A percentile compares a stretch with the other conserved stretches of the same genome.
These are phyloP conservation scores for Mormyrus proboscirostris DNA, from an alignment of 2,797 vertebrate genomes.

Conservation along the genomic window DNA sequence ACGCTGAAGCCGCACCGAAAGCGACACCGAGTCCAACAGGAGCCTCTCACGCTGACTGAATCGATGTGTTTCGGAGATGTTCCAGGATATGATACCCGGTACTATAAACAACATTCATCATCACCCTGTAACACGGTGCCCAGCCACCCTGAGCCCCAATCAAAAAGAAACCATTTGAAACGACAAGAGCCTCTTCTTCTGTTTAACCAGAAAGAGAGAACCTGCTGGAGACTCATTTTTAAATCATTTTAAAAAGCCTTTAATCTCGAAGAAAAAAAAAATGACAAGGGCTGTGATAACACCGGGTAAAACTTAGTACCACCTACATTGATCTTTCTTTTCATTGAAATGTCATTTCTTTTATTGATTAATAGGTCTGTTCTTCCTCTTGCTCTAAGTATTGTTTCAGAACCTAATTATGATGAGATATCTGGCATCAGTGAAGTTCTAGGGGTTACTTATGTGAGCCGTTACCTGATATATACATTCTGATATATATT, in stretches of 20 bases:
- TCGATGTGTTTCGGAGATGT: background rate
- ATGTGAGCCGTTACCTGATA: background rate
- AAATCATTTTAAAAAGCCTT: background rate
- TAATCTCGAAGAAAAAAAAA: background rate
- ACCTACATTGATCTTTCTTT: background rate
- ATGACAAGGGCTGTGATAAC: background rate
- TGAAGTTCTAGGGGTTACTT: background rate
- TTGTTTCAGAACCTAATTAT: background rate
- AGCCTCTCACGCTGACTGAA: background rate
- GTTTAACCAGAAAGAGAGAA: background rate
- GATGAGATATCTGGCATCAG: background rate
- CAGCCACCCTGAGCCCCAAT: background rate
- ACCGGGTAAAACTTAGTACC: background rate
- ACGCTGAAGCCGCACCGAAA: background rate
- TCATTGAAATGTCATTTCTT: background rate
- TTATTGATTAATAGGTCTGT: background rate
- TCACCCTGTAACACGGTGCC: background rate
- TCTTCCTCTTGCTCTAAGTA: background rate
- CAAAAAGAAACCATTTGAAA: background rate
- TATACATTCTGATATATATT: background rate
- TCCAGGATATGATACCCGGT: background rate
- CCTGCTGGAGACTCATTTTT: background rate
- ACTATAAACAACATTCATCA: background rate
- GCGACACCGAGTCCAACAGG: background rate
- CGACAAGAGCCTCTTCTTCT: background rate